Base-by-base conservation (phyloP, 2,888 invertebrate species). In the Hirtodrosophila alboralis region DNA sequence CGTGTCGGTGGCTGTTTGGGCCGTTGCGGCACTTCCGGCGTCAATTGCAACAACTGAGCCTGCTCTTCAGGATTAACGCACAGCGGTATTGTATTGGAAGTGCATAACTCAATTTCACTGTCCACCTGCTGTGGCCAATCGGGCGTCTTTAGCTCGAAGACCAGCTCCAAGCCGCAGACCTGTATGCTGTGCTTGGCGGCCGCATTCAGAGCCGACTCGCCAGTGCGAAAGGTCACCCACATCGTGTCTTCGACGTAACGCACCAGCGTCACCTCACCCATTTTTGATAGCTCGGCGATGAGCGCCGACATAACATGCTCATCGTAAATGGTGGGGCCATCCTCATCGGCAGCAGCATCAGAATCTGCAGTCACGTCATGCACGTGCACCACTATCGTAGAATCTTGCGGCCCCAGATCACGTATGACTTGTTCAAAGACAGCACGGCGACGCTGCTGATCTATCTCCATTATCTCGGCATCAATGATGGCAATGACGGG, bases 401-500 rank as follows among this genome's bases (percentile, higher is more conserved):
- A 96, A 91, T 99, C 98, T 0, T 97, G 97, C 4, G 99, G 99
- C 0, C 99, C 99, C 69, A 97, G 93, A 87, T 96, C 95, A 53
- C 93, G 93, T 16, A 97, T 95, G 0, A 97, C 96, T 89, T 95
- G 95, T 85, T 95, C 94, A 87, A 98, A 96, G 1, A 87, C 87
- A 0, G 72, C 64, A 12, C 95, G 94, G 53, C 97, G 93, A 84
- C 94, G 94, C 10, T 93, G 93, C 40, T 94, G 92, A 87, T 97
- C 95, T 0, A 98, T 95, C 87, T 94, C 94, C 71, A 95, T 92
- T 3, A 96, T 94, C 88, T 98, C 97, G 8, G 97, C 92, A 90
- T 98, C 97, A 77, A 98, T 93, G 56, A 97, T 93, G 0, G 96
- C 97, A 75, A 97, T 95, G 0, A 99, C 98, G 1, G 99, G 99